Evolutionary conservation across 2,113 vertebrate species (phyloP), one percentile per base, ranked within the genome.

Genomic region (Baryphthengus martii): DNA sequence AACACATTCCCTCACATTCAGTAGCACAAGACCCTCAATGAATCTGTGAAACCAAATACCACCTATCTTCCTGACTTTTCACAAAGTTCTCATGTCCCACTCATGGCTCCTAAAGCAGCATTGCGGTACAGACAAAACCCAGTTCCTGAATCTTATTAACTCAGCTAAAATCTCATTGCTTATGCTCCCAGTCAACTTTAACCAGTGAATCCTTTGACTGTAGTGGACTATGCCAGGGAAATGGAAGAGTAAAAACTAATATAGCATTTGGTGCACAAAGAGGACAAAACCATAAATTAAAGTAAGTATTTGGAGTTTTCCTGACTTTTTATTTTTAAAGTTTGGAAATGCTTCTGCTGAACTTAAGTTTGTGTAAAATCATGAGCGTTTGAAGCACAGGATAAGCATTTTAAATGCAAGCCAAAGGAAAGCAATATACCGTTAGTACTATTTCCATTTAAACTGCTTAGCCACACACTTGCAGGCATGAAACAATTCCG

Each of bases 391-490:
- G 92, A 83, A 93, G 25, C 25, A 90, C 21, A 72, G 40, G 45
- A 89, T 81, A 93, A 92, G 83, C 72, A 90, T 52, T 90, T 88
- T 79, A 76, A 91, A 90, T 40, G 77, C 44, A 88, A 92, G 67
- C 56, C 70, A 89, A 86, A 93, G 56, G 78, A 80, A 96, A 91
- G 71, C 50, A 87, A 85, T 89, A 91, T 90, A 53, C 58, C 17
- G 56, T 73, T 55, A 83, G 47, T 76, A 81, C 56, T 89, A 78
- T 94, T 95, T 97, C 93, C 91, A 91, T 78, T 95, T 88, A 93
- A 96, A 96, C 81, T 95, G 96, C 95, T 97, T 96, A 97, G 94
- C 88, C 88, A 96, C 68, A 96, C 83, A 92, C 47, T 95, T 90
- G 73, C 79, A 96, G 90, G 66, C 68, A 76, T 88, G 85, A 95